Conservation (phyloP, 1,140 invertebrate genomes). For the Sycophaga agraensis region DNA sequence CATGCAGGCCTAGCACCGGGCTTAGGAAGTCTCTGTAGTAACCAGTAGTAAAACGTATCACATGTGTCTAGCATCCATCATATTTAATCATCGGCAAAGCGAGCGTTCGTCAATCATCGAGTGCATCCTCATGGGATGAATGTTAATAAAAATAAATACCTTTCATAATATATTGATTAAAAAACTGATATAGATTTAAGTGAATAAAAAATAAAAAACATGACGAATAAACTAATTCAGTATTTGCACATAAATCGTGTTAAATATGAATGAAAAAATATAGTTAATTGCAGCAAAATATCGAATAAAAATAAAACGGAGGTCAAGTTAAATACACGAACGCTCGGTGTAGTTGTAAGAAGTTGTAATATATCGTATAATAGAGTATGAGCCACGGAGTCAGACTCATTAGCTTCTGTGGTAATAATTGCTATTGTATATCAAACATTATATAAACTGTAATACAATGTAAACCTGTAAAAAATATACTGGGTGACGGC, state of each 20-base stretch:
- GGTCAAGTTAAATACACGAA: no score
- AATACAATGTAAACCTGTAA: slow-evolving; percentile 62
- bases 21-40: slow-evolving; percentile 60
- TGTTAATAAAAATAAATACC: no score
- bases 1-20: slow-evolving; percentile 32
- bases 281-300: no score
- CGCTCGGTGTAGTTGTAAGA: slow-evolving; percentile 39
- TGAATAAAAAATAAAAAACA: no score
- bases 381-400: slow-evolving; percentile 33
- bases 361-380: slow-evolving; percentile 49
- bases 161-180: no score
- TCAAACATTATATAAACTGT: slow-evolving; percentile 60
- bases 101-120: slow-evolving; percentile 44
- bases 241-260: no score
- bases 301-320: no score
- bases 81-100: slow-evolving; percentile 46
- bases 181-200: no score
- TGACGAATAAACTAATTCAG: no score
- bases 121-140: no score
- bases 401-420: slow-evolving; percentile 35
- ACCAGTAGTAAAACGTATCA: slow-evolving; percentile 61
- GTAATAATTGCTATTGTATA: slow-evolving; percentile 56
- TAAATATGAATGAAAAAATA: no score
- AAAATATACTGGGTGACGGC: slow-evolving; percentile 59
- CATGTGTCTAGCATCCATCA: slow-evolving; percentile 58